phyloP scores from a whole-genome alignment of 2,888 invertebrate genomes.

The Pristionchus maxplancki region DNA sequence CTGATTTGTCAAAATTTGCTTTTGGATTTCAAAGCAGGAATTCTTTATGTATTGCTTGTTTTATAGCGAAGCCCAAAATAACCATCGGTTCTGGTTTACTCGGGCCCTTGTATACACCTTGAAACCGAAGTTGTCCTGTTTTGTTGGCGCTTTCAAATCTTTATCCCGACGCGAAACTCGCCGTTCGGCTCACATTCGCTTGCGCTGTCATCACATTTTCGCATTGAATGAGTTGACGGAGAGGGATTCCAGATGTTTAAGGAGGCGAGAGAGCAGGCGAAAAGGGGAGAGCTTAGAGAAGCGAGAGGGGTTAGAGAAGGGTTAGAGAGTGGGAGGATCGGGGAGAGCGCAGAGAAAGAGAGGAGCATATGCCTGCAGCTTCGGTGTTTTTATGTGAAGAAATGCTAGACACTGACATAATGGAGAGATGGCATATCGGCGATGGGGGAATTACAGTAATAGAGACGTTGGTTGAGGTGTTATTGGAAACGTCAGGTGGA shows the following conservation, averaged over 20 bases:
- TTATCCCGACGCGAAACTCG: not conserved
- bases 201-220: conserved; percentile 1
- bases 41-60: too few species aligned
- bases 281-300: not conserved
- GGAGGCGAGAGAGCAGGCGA: not conserved
- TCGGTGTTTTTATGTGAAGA: too few species aligned
- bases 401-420: too few species aligned
- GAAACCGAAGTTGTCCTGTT: not conserved
- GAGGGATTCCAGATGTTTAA: not conserved
- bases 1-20: not conserved
- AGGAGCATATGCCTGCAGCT: too few species aligned
- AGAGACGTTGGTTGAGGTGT: too few species aligned
- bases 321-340: not conserved
- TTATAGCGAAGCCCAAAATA: too few species aligned
- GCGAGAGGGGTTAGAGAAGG: not conserved
- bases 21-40: too few species aligned
- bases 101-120: not conserved
- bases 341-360: not conserved
- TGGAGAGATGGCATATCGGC: too few species aligned
- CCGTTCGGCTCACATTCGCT: not conserved
- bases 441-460: too few species aligned
- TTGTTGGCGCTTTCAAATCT: not conserved
- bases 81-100: too few species aligned
- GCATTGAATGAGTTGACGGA: not conserved
- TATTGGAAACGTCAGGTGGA: too few species aligned